Evolutionary conservation across 2,888 invertebrate species (phyloP).

Genomic region (Catonia carolina): DNA sequence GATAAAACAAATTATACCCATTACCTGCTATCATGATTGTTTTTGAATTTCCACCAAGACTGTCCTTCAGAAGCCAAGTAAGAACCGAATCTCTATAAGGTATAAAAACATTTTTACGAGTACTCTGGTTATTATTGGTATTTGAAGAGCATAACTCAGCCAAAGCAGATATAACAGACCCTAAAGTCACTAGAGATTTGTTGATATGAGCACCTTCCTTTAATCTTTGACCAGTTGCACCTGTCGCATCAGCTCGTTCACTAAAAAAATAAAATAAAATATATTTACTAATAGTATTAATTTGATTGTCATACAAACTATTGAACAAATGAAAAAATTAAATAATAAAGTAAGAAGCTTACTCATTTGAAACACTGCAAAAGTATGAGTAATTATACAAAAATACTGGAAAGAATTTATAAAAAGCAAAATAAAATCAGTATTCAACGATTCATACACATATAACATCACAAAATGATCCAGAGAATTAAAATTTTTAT

Average conservation of each 20-base stretch:
- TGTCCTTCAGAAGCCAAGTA: constrained; percentile 83
- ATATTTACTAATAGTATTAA: no score
- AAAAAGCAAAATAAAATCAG: no score
- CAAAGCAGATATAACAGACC: constrained; percentile 79
- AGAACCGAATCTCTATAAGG: constrained; percentile 84
- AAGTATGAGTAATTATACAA: no score
- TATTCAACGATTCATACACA: no score
- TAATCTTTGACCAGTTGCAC: constrained; percentile 82
- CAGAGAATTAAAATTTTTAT: no score
- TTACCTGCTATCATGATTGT: constrained; percentile 86
- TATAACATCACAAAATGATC: no score
- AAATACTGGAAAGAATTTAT: no score
- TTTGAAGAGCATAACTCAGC: constrained; percentile 55
- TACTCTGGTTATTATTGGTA: constrained; percentile 33
- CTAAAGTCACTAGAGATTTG: constrained; percentile 80
- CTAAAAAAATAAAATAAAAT: constrained; percentile 43
- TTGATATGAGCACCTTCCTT: constrained; percentile 89
- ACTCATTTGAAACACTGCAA: no score
- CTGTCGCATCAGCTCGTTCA: constrained; percentile 81
- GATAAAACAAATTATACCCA: no score
- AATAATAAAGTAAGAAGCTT: no score
- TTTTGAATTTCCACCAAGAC: constrained; percentile 82
- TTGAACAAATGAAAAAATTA: no score
- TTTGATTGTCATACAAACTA: no score
- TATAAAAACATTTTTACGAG: constrained; percentile 55